Conservation (phyloP, 2,797 vertebrate genomes). For the Malacoctenus gilli region DNA sequence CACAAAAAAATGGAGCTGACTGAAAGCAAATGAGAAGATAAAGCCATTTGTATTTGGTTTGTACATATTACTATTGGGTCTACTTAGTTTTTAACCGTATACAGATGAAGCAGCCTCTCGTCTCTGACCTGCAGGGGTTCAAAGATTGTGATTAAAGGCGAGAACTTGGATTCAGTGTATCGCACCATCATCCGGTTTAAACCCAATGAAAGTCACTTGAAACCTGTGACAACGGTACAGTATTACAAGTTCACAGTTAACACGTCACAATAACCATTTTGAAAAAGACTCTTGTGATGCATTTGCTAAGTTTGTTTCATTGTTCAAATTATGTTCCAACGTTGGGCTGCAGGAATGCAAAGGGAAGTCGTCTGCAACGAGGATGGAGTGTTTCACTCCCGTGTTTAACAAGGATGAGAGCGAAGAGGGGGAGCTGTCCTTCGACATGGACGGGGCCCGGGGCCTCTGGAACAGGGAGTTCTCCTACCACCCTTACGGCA, state of each 20-base stretch:
- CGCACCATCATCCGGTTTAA: constrained; percentile 82
- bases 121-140: constrained; percentile 80
- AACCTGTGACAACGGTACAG: constrained; percentile 75
- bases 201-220: constrained; percentile 78
- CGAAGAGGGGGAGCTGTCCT: constrained; percentile 83
- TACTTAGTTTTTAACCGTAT: no score
- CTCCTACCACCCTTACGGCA: constrained; percentile 83
- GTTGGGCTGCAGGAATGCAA: constrained; percentile 84
- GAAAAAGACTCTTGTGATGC: no score
- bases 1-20: no score
- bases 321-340: no score
- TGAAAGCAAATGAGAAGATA: no score
- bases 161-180: constrained; percentile 89
- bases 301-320: no score
- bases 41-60: no score
- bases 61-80: no score
- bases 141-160: constrained; percentile 85
- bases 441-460: constrained; percentile 83
- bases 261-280: background rate
- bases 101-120: background rate
- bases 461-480: constrained; percentile 79
- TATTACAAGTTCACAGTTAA: background rate
- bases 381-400: constrained; percentile 84
- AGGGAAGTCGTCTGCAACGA: constrained; percentile 64
- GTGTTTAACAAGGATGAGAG: constrained; percentile 78